These are phyloP conservation scores for Argentina silus DNA, from an alignment of 2,797 vertebrate genomes.

Conservation along the genomic window DNA sequence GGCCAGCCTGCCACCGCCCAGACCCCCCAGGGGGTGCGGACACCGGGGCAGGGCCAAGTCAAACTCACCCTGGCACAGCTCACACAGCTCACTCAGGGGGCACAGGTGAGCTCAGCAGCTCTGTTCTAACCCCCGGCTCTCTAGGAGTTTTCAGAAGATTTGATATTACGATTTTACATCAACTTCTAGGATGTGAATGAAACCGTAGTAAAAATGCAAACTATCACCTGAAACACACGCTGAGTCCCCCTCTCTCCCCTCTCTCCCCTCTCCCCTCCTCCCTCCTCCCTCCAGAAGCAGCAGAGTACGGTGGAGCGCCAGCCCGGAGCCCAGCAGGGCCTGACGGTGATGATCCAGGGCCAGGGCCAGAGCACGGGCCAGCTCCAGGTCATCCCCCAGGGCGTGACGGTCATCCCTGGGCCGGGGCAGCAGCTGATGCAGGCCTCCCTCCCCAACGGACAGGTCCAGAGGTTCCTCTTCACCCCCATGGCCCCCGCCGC, in stretches of 20 bases:
- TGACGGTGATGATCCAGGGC: constrained; percentile 96
- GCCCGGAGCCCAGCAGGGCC: constrained; percentile 76
- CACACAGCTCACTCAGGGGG: constrained; percentile 90
- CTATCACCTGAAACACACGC: too few relatives aligned
- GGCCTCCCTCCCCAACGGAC: constrained; percentile 93
- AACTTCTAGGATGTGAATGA: too few relatives aligned
- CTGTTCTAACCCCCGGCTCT: neutral
- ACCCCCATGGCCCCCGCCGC: constrained; percentile 84
- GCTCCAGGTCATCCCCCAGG: constrained; percentile 94
- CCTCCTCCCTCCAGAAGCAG: constrained; percentile 68
- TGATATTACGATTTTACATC: too few relatives aligned
- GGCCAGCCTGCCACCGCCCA: constrained; percentile 50
- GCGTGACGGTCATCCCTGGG: constrained; percentile 92
- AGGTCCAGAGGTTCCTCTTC: constrained; percentile 95
- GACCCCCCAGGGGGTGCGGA: constrained; percentile 74
- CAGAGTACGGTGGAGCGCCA: constrained; percentile 70
- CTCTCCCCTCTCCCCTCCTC: neutral
- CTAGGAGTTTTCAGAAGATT: too few relatives aligned
- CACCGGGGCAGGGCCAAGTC: constrained; percentile 88
- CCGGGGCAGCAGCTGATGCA: constrained; percentile 98
- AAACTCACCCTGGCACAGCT: constrained; percentile 96
- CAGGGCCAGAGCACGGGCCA: constrained; percentile 97
- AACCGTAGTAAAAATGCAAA: too few relatives aligned
- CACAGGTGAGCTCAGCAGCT: constrained; percentile 63
- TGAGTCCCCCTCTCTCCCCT: neutral